A percentile compares a stretch with the other conserved stretches of the same genome.
Evolutionary conservation across 2,888 invertebrate species (phyloP).

Genomic region (Seira musarum): DNA sequence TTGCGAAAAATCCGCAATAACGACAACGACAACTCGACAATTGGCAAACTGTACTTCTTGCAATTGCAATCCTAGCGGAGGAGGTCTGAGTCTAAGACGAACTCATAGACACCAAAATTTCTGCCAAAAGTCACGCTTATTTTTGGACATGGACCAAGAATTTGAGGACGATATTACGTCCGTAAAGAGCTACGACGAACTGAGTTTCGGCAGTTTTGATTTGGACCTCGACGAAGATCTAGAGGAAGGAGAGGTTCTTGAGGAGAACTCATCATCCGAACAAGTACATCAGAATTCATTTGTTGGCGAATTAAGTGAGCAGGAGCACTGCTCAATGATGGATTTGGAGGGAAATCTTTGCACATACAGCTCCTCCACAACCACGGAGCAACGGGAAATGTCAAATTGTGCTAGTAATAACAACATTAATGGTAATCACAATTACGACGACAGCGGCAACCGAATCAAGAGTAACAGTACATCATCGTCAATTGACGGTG

Average conservation of each 20-base stretch:
- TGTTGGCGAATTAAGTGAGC: neutral
- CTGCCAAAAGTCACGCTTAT: constrained; percentile 62
- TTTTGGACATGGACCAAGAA: constrained; percentile 68
- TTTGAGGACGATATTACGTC: constrained; percentile 61
- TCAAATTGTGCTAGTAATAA: constrained; percentile 1
- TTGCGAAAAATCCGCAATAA: constrained; percentile 58
- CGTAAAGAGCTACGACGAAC: constrained; percentile 64
- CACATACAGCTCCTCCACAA: neutral
- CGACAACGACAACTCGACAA: constrained; percentile 32
- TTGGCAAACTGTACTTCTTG: constrained; percentile 52
- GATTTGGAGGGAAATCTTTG: constrained; percentile 47
- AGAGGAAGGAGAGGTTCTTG: constrained; percentile 45
- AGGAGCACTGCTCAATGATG: constrained; percentile 48
- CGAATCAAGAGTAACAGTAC: constrained; percentile 16
- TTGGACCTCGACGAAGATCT: constrained; percentile 62
- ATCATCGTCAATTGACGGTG: constrained; percentile 9
- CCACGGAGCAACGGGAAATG: constrained; percentile 30
- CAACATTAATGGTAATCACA: constrained; percentile 20
- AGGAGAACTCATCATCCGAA: constrained; percentile 22
- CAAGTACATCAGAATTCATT: constrained; percentile 7
- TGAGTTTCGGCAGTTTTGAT: constrained; percentile 67
- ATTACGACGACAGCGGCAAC: neutral
- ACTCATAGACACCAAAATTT: constrained; percentile 42
- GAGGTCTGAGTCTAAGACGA: constrained; percentile 34
- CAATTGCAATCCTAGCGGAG: constrained; percentile 23